Base-by-base conservation (phyloP, 2,797 vertebrate genomes). In the Pangasius larnaudii region DNA sequence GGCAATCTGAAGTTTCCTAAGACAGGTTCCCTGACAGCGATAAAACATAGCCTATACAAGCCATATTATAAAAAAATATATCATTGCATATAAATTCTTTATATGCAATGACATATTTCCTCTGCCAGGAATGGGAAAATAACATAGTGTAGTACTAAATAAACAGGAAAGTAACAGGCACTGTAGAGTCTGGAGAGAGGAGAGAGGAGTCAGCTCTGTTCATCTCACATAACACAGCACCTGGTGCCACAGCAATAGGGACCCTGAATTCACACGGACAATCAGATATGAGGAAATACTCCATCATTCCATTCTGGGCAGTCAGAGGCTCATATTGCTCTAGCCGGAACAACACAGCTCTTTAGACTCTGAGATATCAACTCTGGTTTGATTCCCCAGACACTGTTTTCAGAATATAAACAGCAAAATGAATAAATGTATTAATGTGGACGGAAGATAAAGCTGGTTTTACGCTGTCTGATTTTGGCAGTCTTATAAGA, bases 261-360 rank as follows among this genome's bases (percentile, higher is more conserved):
- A 69, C 18, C 30, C 86, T 39, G 89, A 90, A 92, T 92, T 90
- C 87, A 86, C 88, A 89, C 51, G 36, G 89, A 87, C 83, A 77
- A 94, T 95, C 93, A 92, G 93, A 93, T 94, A 81, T 80, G n/a
- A 10, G 89, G 92, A 91, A 94, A 94, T 89, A 91, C 92, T 89
- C 88, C 88, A 92, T 93, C 93, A 92, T 93, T 78, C 85, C 77
- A 49, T 87, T 86, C 88, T 83, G 19, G 88, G 91, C 90, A 91
- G 91, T 93, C 91, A 89, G 92, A 82, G 33, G 88, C 59, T 90
- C 65, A 77, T 22, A 89, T 88, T 75, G 84, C 22, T 10, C 86
- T 87, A 91, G 84, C 58, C 61, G 71, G 49, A 92, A 94, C 91
- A 93, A 88, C 87, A 90, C 89, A 75, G 56, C 63, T 46, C 59